Percentiles rank a stretch among this genome's conserved stretches.
These are phyloP conservation scores for Pangasius krempfi DNA, from an alignment of 2,797 vertebrate genomes.

Conservation along the genomic window DNA sequence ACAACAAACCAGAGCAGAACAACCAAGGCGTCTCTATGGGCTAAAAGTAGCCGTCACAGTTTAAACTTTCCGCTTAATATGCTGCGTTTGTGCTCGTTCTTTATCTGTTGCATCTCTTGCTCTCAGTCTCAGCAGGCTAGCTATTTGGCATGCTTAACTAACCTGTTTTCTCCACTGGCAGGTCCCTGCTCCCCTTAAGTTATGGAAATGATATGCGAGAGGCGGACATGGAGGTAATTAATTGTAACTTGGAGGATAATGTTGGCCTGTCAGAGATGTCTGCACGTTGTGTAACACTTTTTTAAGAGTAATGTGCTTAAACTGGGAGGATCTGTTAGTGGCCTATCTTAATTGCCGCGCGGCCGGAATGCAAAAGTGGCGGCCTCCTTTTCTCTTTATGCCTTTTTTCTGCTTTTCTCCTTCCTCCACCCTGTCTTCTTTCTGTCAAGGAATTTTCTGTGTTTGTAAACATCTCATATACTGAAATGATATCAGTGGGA, in stretches of 20 bases:
- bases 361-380: constrained; percentile 79
- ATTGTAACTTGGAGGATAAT: constrained; percentile 95
- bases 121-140: constrained; percentile 55
- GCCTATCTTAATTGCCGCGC: constrained; percentile 88
- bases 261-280: constrained; percentile 96
- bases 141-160: constrained; percentile 79
- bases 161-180: constrained; percentile 76
- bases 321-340: constrained; percentile 87
- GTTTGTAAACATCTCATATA: constrained; percentile 53
- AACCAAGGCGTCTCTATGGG: constrained; percentile 17
- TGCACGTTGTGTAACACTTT: constrained; percentile 89
- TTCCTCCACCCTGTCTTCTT: constrained; percentile 3
- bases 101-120: constrained; percentile 63
- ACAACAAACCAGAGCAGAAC: constrained; percentile 26
- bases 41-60: constrained; percentile 46
- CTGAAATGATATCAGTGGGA: constrained; percentile 44
- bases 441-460: constrained; percentile 49
- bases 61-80: constrained; percentile 55
- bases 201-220: constrained; percentile 97
- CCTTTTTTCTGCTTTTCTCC: constrained; percentile 9
- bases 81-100: constrained; percentile 64
- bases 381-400: constrained; percentile 27
- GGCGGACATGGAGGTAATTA: constrained; percentile 97
- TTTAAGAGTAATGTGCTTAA: constrained; percentile 89
- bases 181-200: constrained; percentile 84